Evolutionary conservation across 2,797 vertebrate genomes (phyloP), one percentile per base, ranked within the genome.

Genomic region (Micrastur ruficollis): DNA sequence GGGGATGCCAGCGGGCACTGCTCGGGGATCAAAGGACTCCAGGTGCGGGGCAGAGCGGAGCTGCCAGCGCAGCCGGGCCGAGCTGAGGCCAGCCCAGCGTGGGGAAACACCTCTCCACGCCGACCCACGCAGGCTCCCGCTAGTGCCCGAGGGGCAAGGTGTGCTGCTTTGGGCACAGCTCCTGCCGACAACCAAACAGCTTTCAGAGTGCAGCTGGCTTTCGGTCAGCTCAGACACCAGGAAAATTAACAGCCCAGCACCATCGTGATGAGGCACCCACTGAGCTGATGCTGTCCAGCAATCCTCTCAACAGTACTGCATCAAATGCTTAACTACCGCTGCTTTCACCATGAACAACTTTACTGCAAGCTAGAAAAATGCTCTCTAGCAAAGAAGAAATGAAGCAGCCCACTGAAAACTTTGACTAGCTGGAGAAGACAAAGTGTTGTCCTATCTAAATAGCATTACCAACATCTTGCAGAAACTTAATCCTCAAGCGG

Each of bases 51-150:
- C 71, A 56, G 9, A 18, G 49, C 4, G 2, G 9, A 34, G 53
- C 63, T 5, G 18, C 36, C 23, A 26, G 19, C 1, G 2, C 29
- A 14, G 61, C 29, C 1, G 36, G 36, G 36, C n/a, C n/a, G 4
- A 36, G 36, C 42, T 0, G 13, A 46, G 26, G 36, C n/a, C 68
- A 47, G 44, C 19, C 34, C n/a, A 6, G 63, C 0, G 0, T 2
- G 40, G 34, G 46, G 55, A 42, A 14, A 12, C 34, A 9, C 22
- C 16, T 34, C 63, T 31, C 52, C 1, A 10, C 40, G 9, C 17
- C 0, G 2, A 14, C 31, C 10, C 1, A 2, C 0, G 32, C 70
- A 8, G 22, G 8, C 4, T 8, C 49, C 20, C 3, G 5, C 31
- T 9, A 12, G 44, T 3, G 5, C 44, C 29, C 7, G 2, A 9